Evolutionary conservation across 1,140 invertebrate species (phyloP).

Genomic region (Ostrea denselamellosa): DNA sequence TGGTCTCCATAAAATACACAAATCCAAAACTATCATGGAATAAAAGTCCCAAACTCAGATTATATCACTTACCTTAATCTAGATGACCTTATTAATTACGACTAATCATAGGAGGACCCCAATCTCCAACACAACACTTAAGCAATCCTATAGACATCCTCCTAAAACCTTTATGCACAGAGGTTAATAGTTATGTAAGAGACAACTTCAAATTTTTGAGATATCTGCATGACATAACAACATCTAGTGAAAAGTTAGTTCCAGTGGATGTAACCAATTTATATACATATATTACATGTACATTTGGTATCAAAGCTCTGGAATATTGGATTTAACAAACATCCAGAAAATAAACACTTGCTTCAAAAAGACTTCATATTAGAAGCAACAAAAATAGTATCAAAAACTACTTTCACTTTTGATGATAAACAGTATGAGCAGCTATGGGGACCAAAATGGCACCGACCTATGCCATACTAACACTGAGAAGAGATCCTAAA

Average conservation of each 20-base stretch:
- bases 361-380: slow-evolving; percentile 15
- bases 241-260: not conserved
- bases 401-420: slow-evolving; percentile 39
- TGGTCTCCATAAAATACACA: no score
- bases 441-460: slow-evolving; percentile 48
- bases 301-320: slow-evolving; percentile 12
- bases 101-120: no score
- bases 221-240: not conserved
- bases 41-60: no score
- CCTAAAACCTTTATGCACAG: no score
- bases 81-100: no score
- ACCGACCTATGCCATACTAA: slow-evolving; percentile 30
- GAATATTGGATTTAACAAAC: slow-evolving; percentile 43
- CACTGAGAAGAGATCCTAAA: not conserved
- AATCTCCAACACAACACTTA: no score
- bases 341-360: not conserved
- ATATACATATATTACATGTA: slow-evolving; percentile 34
- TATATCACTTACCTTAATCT: no score
- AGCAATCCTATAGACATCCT: no score
- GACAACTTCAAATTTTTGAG: not conserved
- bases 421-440: slow-evolving; percentile 27
- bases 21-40: no score
- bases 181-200: not conserved
- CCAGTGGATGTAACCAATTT: slow-evolving; percentile 34
- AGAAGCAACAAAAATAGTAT: not conserved